A percentile compares a stretch with the other conserved stretches of the same genome.
These are phyloP conservation scores for Oplegnathus fasciatus DNA, from an alignment of 2,113 vertebrate genomes.

Conservation along the genomic window DNA sequence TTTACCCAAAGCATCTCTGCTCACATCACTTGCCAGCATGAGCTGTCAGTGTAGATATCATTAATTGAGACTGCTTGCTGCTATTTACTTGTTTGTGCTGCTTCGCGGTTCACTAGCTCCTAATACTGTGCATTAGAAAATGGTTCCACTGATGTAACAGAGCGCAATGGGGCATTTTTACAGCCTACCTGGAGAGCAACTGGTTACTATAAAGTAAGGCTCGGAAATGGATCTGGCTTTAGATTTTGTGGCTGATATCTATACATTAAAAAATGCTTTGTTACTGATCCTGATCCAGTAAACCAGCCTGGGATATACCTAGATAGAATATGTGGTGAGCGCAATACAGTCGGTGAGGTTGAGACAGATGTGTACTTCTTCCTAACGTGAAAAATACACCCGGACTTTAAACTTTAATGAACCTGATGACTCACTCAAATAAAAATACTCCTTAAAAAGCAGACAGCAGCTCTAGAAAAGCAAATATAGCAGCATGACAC, in stretches of 20 bases:
- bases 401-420: neutral
- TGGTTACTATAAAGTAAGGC: slow-evolving; percentile 10
- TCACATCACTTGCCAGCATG: slow-evolving; percentile 45
- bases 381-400: neutral
- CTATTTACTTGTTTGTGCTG: slow-evolving; percentile 68
- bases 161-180: slow-evolving; percentile 30
- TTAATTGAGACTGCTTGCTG: slow-evolving; percentile 64
- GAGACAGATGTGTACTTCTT: neutral
- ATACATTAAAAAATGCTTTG: neutral
- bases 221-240: neutral
- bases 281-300: neutral
- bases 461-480: neutral
- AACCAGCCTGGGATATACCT: neutral
- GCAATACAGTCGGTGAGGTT: neutral
- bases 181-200: slow-evolving; percentile 47
- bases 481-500: neutral
- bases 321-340: neutral
- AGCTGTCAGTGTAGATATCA: slow-evolving; percentile 51
- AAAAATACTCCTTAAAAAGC: slow-evolving; percentile 12
- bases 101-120: slow-evolving; percentile 21
- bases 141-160: slow-evolving; percentile 46
- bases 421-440: neutral
- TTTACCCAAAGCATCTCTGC: slow-evolving; percentile 26
- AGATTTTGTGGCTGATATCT: neutral
- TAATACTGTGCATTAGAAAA: slow-evolving; percentile 47